Base-by-base conservation (phyloP, 1,140 invertebrate genomes). In the Tyrophagus putrescentiae region DNA sequence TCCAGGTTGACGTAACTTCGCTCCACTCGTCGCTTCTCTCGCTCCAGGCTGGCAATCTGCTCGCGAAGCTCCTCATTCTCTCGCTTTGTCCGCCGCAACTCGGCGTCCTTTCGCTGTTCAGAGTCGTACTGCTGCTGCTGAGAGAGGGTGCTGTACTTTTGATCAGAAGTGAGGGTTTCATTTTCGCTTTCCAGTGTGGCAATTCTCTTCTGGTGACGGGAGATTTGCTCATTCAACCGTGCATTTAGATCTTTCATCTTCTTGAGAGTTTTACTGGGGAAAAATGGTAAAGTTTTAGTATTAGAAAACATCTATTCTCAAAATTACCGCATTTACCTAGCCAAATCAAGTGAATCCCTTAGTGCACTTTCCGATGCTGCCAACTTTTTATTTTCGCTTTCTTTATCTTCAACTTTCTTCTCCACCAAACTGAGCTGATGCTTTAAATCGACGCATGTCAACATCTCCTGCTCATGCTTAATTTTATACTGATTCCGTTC, bases 221-320 rank as follows among this genome's bases (percentile, higher is more conserved):
- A 13, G 21, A 13, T 54, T 54, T 54, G 52, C 13, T 54, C 13
- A 54, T 54, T 23, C 11, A 54, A 25, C 27, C 25, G 11, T 54
- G 32, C 52, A 54, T 54, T 27, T 7, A 27, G 7, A n/a, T 13
- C 13, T 54, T 54, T 54, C 52, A 54, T 54, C 39, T 54, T 31
- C n/a, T 31, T 31, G 9, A 54, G 25, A 11, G 52, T 34, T 54
- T 54, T 13, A 11, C 52, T 54, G 25, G 21, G n/a, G 11, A 32
- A 50, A 45, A 3, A 54, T 27, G 39, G 25, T 32, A 54, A 11
- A 54, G 39, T 54, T 3, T n/a, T 16, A 13, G n/a, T n/a, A n/a
- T n/a, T n/a, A n/a, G n/a, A n/a, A n/a, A n/a, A n/a, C n/a, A n/a
- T n/a, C n/a, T n/a, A n/a, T n/a, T n/a, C n/a, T n/a, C n/a, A n/a